A percentile compares a stretch with the other conserved stretches of the same genome.
Conservation (phyloP, 2,888 invertebrate genomes). For the Lamellibrachia satsuma region DNA sequence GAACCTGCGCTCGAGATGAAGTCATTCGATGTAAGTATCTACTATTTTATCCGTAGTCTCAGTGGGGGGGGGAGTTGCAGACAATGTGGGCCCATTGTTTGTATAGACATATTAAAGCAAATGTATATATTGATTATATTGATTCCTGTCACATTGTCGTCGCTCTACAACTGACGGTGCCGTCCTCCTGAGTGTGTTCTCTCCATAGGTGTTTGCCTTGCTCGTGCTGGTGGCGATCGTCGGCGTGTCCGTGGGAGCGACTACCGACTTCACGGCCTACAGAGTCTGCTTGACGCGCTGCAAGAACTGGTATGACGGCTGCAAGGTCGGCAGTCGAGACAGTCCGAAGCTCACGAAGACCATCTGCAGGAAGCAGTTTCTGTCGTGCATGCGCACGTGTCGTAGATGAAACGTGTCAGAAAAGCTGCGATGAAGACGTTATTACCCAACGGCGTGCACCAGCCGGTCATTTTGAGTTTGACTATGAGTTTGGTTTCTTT, state of each 20-base stretch:
- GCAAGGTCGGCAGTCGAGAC: not conserved
- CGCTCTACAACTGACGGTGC: too few species aligned
- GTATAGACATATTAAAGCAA: not conserved
- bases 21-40: not conserved
- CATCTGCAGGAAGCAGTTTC: not conserved
- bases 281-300: not conserved
- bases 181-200: not conserved
- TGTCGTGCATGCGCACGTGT: not conserved
- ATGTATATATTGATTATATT: not conserved
- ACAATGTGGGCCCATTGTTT: not conserved
- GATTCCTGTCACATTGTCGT: too few species aligned
- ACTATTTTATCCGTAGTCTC: not conserved
- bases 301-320: constrained; percentile 17
- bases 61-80: not conserved
- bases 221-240: not conserved
- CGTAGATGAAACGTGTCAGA: not conserved
- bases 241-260: not conserved
- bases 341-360: not conserved
- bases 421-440: not conserved
- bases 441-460: not conserved
- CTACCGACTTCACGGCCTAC: not conserved
- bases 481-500: not conserved
- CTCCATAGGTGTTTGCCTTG: not conserved
- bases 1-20: not conserved
- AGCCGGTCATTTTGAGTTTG: not conserved